Evolutionary conservation across 2,888 invertebrate species (phyloP).

Genomic region (Lycophotia porphyrea): DNA sequence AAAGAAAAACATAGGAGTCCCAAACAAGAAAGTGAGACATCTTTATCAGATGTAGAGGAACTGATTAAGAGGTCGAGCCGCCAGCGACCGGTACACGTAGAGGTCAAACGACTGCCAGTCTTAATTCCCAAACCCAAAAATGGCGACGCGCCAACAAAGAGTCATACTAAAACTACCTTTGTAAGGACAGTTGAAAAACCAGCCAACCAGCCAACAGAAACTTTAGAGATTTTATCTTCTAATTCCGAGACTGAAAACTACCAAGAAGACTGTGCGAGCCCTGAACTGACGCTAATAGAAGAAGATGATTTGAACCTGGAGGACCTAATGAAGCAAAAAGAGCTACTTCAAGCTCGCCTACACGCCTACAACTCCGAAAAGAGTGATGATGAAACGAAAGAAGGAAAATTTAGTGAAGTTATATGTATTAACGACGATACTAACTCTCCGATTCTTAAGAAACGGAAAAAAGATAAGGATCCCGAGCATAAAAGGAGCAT

Average conservation of each 20-base stretch:
- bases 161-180: constrained; percentile 62
- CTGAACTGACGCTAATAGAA: constrained; percentile 94
- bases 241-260: constrained; percentile 92
- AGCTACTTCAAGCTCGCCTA: constrained; percentile 94
- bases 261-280: constrained; percentile 92
- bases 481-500: constrained; percentile 77
- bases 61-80: constrained; percentile 82
- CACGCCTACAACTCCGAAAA: constrained; percentile 94
- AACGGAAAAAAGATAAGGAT: constrained; percentile 81
- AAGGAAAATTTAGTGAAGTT: constrained; percentile 84
- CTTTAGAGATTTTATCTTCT: constrained; percentile 92
- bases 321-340: constrained; percentile 97
- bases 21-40: constrained; percentile 83
- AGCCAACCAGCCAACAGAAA: constrained; percentile 55
- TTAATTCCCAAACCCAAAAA: constrained; percentile 74
- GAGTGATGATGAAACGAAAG: constrained; percentile 89
- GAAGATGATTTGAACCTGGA: constrained; percentile 97
- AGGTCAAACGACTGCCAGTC: constrained; percentile 60
- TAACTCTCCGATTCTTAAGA: constrained; percentile 87
- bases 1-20: constrained; percentile 90
- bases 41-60: constrained; percentile 83
- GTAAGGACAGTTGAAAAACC: constrained; percentile 66
- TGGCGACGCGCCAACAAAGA: constrained; percentile 71
- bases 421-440: constrained; percentile 74
- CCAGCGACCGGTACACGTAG: constrained; percentile 58